Evolutionary conservation across 2,888 invertebrate species (phyloP), one percentile per base, ranked within the genome.

Genomic region (Drosophila lutescens): DNA sequence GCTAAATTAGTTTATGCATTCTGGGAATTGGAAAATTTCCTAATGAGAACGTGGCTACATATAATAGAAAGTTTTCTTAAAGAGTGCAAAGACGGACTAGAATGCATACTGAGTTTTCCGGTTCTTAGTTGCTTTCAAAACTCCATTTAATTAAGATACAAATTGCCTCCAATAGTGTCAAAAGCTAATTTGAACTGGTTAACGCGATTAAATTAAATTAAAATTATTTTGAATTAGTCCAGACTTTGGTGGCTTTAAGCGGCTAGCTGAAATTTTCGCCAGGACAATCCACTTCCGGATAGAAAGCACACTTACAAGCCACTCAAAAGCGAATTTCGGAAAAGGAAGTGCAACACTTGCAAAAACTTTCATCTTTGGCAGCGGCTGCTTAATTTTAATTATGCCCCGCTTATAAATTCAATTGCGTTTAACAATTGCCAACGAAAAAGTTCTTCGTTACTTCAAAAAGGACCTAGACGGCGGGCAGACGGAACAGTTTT

Each of bases 341-440:
- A 30, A 49, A 67, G 67, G 60, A 84, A 66, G 68, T 82, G 86
- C 84, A 82, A 78, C 68, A 77, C 74, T 88, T 71, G 80, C 76
- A 67, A 71, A 54, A 84, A 84, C 68, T 88, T 88, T 78, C 49
- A 54, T 47, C 60, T 77, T 72, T 55, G 67, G 76, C 74, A 44
- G 34, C 82, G 82, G 77, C 85, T 79, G 84, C 74, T 80, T 88
- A 84, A 86, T 88, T 84, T 84, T 84, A 84, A 84, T 84, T 84
- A 84, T 88, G 83, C 87, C 61, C 66, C 78, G 83, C 84, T 88
- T 84, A 88, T 86, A 84, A 84, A 84, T 84, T 84, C 88, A 84
- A 84, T 84, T 84, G 84, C 88, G 75, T 86, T 84, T 78, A 88
- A 84, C 89, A 84, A 84, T 84, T 88, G 78, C 87, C 86, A 86